Conservation (phyloP, 2,113 vertebrate species). For the Tichodroma muraria region DNA sequence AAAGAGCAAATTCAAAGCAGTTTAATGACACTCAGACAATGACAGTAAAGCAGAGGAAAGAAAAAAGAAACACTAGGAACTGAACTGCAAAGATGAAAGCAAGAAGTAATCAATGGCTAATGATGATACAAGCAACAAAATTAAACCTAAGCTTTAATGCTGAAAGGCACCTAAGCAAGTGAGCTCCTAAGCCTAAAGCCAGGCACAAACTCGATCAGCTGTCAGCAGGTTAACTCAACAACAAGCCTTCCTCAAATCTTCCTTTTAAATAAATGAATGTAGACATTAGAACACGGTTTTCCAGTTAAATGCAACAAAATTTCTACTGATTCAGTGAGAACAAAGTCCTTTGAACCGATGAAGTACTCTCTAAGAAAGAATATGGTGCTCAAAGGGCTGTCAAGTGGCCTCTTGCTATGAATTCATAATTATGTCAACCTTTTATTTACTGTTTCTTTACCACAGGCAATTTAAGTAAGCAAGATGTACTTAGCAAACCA, state of each 20-base stretch:
- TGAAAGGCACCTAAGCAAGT: background rate
- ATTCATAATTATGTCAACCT: background rate
- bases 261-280: background rate
- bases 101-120: background rate
- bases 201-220: background rate
- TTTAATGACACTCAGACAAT: background rate
- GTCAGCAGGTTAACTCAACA: background rate
- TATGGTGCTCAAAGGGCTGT: background rate
- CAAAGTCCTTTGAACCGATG: background rate
- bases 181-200: background rate
- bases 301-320: background rate
- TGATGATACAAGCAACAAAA: background rate
- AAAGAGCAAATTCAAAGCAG: background rate
- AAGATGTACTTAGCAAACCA: background rate
- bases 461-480: background rate
- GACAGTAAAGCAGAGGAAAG: background rate
- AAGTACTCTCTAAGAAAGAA: background rate
- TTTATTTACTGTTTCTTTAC: background rate
- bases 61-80: background rate
- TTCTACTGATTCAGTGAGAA: background rate
- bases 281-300: background rate
- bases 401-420: background rate
- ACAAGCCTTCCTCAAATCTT: background rate
- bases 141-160: background rate
- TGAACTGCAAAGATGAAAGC: background rate